A percentile compares a stretch with the other conserved stretches of the same genome.
phyloP scores from a whole-genome alignment of 1,140 invertebrate genomes.

The Lepidurus couesii region DNA sequence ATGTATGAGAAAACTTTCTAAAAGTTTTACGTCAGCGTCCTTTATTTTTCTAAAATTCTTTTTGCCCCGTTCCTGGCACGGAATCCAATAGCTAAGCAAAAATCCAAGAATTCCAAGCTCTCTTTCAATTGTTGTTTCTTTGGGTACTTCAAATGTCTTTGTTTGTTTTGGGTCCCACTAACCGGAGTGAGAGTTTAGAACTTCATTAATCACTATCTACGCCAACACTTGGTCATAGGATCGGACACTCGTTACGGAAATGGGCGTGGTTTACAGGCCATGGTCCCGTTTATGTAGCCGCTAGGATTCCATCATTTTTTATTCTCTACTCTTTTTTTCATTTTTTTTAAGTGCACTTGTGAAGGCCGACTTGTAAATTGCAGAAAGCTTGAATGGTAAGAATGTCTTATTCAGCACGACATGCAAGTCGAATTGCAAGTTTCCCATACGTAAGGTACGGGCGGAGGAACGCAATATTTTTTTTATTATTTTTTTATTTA shows the following conservation, averaged over 20 bases:
- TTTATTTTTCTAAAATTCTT: too few relatives aligned
- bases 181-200: not conserved
- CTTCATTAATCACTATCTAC: not conserved
- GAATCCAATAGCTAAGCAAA: not conserved
- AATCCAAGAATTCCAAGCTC: not conserved
- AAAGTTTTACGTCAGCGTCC: too few relatives aligned
- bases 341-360: not conserved
- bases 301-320: not conserved
- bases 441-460: too few relatives aligned
- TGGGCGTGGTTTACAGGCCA: conserved; percentile 1
- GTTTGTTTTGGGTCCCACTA: not conserved
- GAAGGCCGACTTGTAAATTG: not conserved
- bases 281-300: not conserved
- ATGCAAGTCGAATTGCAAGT: too few relatives aligned
- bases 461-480: too few relatives aligned
- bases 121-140: not conserved
- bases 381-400: not conserved
- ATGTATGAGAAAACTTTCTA: too few relatives aligned
- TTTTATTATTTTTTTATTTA: too few relatives aligned
- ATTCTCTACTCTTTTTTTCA: not conserved
- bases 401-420: too few relatives aligned
- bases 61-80: too few relatives aligned
- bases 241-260: not conserved
- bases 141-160: not conserved
- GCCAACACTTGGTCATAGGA: not conserved